Base-by-base conservation (phyloP, 2,888 invertebrate genomes). In the Augiades crinisus region DNA sequence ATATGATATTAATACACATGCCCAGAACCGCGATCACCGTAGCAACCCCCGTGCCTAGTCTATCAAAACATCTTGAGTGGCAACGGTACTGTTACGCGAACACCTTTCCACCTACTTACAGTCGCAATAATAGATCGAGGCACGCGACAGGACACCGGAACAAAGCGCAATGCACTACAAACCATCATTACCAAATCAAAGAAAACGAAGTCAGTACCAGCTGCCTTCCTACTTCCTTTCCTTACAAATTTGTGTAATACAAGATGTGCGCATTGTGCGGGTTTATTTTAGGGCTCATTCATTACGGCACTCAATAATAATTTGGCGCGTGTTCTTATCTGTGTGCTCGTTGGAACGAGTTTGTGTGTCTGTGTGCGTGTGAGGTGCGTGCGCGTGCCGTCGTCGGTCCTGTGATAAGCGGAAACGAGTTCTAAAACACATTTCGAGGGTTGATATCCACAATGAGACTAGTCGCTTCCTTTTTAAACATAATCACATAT, bases 301-400 rank as follows among this genome's bases (percentile, higher is more conserved):
- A 86, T 86, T 87, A 82, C 71, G 72, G 73, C 70, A 78, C 78
- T 78, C 78, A 73, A 50, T 50, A 50, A 50, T 50, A 50, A 78
- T 74, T 81, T 84, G 88, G 86, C 88, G 86, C 88, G 87, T 89
- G 88, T 77, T 85, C 79, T 81, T 88, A 81, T 88, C 86, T 81
- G 61, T 73, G 70, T 70, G 71, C 68, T 65, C 57, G 60, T 62
- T 54, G 57, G 61, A 41, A 59, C 56, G 60, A 59, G 49, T 62
- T 57, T 64, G 58, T 58, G 57, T 63, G 62, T 64, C 54, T 62
- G 65, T 68, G 68, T 68, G 74, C 59, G 68, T 61, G 61, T 50
- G 52, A 55, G 47, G 56, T 53, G 53, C 43, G 60, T 58, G 63
- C 67, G 71, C 68, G 72, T 67, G 66, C 64, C 59, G 55, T 33